Evolutionary conservation across 2,113 vertebrate genomes (phyloP).

Genomic region (Oncorhynchus keta): DNA sequence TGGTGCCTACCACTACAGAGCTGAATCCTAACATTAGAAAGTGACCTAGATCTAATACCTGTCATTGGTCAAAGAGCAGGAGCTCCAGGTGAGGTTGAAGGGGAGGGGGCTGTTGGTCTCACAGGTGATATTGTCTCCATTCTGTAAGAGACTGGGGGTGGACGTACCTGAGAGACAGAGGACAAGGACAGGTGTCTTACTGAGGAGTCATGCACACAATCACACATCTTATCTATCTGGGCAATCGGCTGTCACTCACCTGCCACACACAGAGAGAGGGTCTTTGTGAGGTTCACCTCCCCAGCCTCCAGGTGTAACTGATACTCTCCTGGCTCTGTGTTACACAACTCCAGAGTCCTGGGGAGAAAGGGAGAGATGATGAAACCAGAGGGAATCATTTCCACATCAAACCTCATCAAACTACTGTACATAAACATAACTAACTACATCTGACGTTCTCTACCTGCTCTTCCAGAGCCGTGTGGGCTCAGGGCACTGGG

Average conservation of each 20-base stretch:
- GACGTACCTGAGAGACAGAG: slow-evolving; percentile 10
- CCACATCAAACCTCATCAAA: background rate
- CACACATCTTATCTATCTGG: background rate
- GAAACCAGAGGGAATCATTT: background rate
- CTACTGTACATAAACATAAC: background rate
- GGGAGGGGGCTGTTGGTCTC: slow-evolving; percentile 26
- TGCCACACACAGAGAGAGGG: slow-evolving; percentile 78
- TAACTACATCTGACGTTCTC: background rate
- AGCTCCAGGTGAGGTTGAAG: slow-evolving; percentile 26
- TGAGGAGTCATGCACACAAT: background rate
- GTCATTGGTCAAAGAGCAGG: slow-evolving; percentile 14
- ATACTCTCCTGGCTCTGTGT: slow-evolving; percentile 81
- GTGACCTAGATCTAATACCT: slow-evolving; percentile 5
- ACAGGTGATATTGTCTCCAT: background rate
- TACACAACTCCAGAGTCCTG: slow-evolving; percentile 79
- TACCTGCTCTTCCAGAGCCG: slow-evolving; percentile 56
- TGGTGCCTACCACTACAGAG: background rate
- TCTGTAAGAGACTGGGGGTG: rapidly evolving
- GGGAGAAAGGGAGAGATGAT: slow-evolving; percentile 36
- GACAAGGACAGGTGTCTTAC: background rate
- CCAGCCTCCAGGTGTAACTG: slow-evolving; percentile 81
- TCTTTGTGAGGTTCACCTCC: slow-evolving; percentile 66
- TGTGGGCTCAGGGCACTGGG: slow-evolving; percentile 26
- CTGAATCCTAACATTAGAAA: slow-evolving; percentile 6
- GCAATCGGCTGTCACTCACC: slow-evolving; percentile 71